Evolutionary conservation across 2,113 vertebrate species (phyloP), one percentile per base, ranked within the genome.

Genomic region (Phalacrocorax aristotelis): DNA sequence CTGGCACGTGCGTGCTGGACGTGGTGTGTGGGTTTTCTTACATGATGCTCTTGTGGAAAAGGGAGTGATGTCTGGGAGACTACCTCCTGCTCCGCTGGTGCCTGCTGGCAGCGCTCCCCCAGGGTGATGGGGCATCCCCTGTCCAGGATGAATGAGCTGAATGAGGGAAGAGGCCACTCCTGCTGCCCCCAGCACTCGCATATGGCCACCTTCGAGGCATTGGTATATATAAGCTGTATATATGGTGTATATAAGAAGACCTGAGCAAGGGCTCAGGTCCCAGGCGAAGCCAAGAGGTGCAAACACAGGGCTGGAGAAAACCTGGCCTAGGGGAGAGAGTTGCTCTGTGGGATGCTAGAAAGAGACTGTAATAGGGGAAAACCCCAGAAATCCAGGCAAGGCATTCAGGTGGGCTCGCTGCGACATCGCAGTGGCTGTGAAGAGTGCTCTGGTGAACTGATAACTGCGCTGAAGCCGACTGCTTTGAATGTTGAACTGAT

Each of bases 1-100:
- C 52, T 30, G 51, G 32, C 1, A 2, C 23, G 40, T 18, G 62
- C 4, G 5, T 12, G 29, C 3, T 1, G 49, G 57, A 25, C 1
- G 1, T 2, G 7, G 32, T 20, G 19, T 8, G 23, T 9, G 71
- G n/a, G 4, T 17, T 40, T 15, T 58, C 44, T 52, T n/a, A n/a
- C 15, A 1, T 11, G 70, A 18, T 40, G 34, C 27, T 29, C 13
- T 17, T 4, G 16, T 2, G 5, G 60, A 57, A 27, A 34, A 57
- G 15, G 61, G 23, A 17, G 11, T 36, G 60, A 55, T 17, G 16
- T 21, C 16, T 16, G n/a, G 21, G 17, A 27, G 27, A 16, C 32
- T 32, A 10, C 11, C 32, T 32, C 9, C 34, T 15, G 30, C 57
- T 44, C 58, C 6, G 2, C 46, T 6, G 2, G 9, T 57, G 30